These are phyloP conservation scores for Oenanthe melanoleuca DNA, from an alignment of 2,113 vertebrate genomes.

Conservation along the genomic window DNA sequence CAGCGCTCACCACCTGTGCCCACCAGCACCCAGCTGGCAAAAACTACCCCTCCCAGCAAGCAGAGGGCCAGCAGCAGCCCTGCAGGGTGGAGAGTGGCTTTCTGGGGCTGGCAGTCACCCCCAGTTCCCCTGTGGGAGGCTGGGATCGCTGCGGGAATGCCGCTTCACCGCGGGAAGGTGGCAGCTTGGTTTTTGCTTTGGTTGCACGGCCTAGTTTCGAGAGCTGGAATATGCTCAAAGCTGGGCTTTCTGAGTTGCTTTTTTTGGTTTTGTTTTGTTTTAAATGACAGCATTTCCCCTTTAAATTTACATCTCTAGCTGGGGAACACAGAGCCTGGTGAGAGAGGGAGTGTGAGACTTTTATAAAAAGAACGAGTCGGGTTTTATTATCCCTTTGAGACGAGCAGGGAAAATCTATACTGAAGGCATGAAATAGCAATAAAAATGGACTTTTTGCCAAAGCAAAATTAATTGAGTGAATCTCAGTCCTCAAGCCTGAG, in stretches of 20 bases:
- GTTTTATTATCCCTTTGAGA: constrained; percentile 78
- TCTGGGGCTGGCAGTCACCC: background rate
- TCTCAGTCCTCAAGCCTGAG: constrained; percentile 60
- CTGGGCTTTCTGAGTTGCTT: constrained; percentile 48
- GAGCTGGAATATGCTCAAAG: constrained; percentile 45
- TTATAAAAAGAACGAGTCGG: constrained; percentile 64
- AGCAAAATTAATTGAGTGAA: constrained; percentile 75
- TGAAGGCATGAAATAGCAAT: constrained; percentile 73
- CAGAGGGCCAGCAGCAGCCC: background rate
- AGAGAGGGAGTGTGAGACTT: constrained; percentile 70
- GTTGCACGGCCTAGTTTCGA: constrained; percentile 28
- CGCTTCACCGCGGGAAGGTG: background rate
- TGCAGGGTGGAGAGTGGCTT: background rate
- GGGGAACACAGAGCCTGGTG: constrained; percentile 64
- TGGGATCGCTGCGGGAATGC: background rate
- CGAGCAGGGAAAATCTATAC: constrained; percentile 77
- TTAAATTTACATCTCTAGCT: constrained; percentile 59
- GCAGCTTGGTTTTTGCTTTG: background rate
- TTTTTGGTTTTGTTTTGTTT: constrained; percentile 55
- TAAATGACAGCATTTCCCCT: constrained; percentile 59
- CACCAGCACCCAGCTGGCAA: background rate
- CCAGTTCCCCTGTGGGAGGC: background rate
- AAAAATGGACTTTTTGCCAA: constrained; percentile 76
- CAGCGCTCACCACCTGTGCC: background rate
- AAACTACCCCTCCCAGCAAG: background rate